These are phyloP conservation scores for Misgurnus mizolepis DNA, from an alignment of 2,113 vertebrate genomes.

Conservation along the genomic window DNA sequence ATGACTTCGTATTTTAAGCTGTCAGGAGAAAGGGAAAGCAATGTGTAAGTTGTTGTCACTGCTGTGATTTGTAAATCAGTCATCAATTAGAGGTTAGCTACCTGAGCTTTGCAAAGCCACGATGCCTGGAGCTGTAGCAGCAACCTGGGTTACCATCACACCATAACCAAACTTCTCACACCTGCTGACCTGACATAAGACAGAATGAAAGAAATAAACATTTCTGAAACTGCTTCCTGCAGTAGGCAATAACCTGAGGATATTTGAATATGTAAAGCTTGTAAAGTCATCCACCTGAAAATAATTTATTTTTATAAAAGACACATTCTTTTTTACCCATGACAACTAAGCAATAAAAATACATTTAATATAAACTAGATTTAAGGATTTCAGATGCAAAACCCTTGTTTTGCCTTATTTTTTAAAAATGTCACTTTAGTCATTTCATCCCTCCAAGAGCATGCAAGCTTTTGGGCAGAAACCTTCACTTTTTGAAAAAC, in stretches of 20 bases:
- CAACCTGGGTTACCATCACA: conserved; percentile 88
- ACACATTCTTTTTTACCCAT: too few species aligned
- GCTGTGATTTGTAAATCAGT: not conserved
- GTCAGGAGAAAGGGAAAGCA: not conserved
- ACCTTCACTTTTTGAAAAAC: too few species aligned
- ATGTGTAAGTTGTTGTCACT: not conserved
- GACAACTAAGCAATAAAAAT: too few species aligned
- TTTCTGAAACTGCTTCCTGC: not conserved
- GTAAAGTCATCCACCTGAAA: too few species aligned
- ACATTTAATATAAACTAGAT: too few species aligned
- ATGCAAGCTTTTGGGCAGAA: too few species aligned
- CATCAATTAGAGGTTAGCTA: conserved; percentile 55
- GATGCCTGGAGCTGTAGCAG: conserved; percentile 83
- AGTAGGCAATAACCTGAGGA: not conserved
- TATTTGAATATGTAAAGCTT: not conserved
- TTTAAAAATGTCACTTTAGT: too few species aligned
- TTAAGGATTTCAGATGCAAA: too few species aligned
- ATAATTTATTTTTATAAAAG: too few species aligned
- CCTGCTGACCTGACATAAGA: conserved; percentile 77
- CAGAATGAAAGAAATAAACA: not conserved
- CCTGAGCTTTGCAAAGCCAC: conserved; percentile 84
- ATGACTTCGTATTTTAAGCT: not conserved
- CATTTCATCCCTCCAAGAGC: too few species aligned
- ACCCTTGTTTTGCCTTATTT: too few species aligned
- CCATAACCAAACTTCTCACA: conserved; percentile 86